These are phyloP conservation scores for Noctua janthe DNA, from an alignment of 2,888 invertebrate genomes.

Conservation along the genomic window DNA sequence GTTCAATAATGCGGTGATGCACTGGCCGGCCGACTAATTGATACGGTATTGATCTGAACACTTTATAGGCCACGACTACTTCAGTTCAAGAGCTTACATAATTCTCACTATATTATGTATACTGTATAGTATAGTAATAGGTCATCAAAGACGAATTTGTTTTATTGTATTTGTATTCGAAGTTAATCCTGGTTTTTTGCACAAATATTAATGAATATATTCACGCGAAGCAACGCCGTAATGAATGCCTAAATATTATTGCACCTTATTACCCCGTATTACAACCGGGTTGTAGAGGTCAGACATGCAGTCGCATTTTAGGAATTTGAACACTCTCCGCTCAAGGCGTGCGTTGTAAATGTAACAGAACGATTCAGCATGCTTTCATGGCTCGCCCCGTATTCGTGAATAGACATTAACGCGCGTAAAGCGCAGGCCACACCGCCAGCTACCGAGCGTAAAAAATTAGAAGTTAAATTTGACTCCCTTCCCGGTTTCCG, in stretches of 20 bases:
- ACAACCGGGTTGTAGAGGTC: too few species aligned
- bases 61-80: conserved; percentile 1
- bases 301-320: not conserved
- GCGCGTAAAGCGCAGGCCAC: too few species aligned
- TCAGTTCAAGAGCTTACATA: not conserved
- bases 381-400: not conserved
- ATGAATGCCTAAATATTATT: not conserved
- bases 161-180: not conserved
- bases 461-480: too few species aligned
- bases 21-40: conserved; percentile 9
- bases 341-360: not conserved
- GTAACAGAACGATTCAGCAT: not conserved
- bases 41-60: conserved; percentile 1
- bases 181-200: not conserved
- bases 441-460: not conserved
- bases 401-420: not conserved
- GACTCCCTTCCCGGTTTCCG: too few species aligned
- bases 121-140: not conserved
- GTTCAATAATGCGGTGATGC: conserved; percentile 35
- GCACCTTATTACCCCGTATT: too few species aligned
- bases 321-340: not conserved
- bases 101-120: not conserved
- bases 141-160: not conserved
- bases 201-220: not conserved
- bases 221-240: not conserved